These are phyloP conservation scores for Pseudolaguvia tuberculata DNA, from an alignment of 2,113 vertebrate species.

Conservation along the genomic window DNA sequence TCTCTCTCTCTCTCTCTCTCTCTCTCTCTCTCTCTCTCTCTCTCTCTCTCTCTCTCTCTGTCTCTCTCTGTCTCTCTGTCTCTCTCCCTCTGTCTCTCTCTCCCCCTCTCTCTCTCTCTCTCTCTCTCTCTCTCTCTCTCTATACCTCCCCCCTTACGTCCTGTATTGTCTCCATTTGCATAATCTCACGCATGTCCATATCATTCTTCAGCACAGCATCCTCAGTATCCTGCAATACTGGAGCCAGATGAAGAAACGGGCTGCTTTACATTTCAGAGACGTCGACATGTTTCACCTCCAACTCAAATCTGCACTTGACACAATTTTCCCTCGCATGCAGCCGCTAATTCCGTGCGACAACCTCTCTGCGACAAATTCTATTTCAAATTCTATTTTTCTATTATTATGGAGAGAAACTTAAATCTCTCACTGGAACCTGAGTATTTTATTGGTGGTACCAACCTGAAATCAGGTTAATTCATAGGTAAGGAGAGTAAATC, in stretches of 20 bases:
- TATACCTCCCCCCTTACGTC: neutral
- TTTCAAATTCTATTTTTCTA: neutral
- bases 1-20: too few relatives aligned
- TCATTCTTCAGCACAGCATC: constrained; percentile 52
- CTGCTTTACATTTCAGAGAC: constrained; percentile 12
- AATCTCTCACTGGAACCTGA: neutral
- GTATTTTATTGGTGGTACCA: neutral
- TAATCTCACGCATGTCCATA: constrained; percentile 52
- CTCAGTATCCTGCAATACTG: constrained; percentile 1
- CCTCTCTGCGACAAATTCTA: neutral
- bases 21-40: too few relatives aligned
- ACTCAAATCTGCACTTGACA: constrained; percentile 10
- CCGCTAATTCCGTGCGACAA: constrained; percentile 2
- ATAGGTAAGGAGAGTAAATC: too few relatives aligned
- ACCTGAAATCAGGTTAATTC: too few relatives aligned
- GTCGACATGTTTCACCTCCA: neutral
- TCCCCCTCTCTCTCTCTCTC: too few relatives aligned
- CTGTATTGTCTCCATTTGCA: constrained; percentile 11
- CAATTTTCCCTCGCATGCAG: constrained; percentile 3
- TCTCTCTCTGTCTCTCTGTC: too few relatives aligned
- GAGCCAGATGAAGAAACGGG: neutral
- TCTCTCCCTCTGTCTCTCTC: too few relatives aligned
- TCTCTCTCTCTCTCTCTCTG: too few relatives aligned
- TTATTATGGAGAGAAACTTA: neutral
- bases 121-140: too few relatives aligned